A percentile compares a stretch with the other conserved stretches of the same genome.
phyloP scores from a whole-genome alignment of 2,797 vertebrate genomes.

The Cetoscarus ocellatus region DNA sequence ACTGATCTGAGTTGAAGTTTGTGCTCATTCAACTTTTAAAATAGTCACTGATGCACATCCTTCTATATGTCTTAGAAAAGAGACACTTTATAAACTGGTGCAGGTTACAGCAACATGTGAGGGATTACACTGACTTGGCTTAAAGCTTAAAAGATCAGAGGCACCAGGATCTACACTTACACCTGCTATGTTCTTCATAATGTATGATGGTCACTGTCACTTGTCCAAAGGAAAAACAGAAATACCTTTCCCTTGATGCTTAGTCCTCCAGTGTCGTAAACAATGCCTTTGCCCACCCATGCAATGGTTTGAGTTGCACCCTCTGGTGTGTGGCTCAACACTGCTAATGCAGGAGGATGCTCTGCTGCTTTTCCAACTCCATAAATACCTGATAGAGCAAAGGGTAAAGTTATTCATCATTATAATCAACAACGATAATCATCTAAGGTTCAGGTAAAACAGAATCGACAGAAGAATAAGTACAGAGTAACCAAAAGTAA shows the following conservation, averaged over 20 bases:
- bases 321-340: slow-evolving; percentile 94
- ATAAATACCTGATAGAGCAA: slow-evolving; percentile 88
- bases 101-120: slow-evolving; percentile 10
- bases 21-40: too few species aligned
- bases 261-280: slow-evolving; percentile 98
- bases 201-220: background rate
- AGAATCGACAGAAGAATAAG: background rate
- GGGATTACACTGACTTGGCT: slow-evolving; percentile 22
- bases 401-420: background rate
- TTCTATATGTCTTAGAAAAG: background rate
- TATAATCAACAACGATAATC: background rate
- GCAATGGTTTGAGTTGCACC: slow-evolving; percentile 98
- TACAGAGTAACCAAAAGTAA: background rate
- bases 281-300: slow-evolving; percentile 98
- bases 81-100: background rate
- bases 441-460: background rate
- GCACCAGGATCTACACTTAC: too few species aligned
- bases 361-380: slow-evolving; percentile 96
- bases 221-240: background rate
- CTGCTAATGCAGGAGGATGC: slow-evolving; percentile 92
- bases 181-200: background rate
- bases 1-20: too few species aligned
- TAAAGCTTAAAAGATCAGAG: slow-evolving; percentile 29
- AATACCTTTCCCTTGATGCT: slow-evolving; percentile 98
- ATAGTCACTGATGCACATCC: too few species aligned